Base-by-base conservation (phyloP, 2,113 vertebrate genomes). In the Electrona antarctica region DNA sequence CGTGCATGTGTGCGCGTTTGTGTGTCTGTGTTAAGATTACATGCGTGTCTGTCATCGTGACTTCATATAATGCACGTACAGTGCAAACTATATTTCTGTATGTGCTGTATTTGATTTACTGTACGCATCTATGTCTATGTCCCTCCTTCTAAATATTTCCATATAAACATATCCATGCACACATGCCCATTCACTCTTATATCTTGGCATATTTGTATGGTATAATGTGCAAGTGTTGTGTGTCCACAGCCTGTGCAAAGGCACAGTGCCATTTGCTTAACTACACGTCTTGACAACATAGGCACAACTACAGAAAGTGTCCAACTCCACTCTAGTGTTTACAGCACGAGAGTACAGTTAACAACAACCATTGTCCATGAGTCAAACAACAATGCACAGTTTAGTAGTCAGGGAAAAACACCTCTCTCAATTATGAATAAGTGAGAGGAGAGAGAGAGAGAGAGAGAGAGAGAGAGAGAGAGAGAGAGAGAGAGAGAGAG, bases 331-430 rank as follows among this genome's bases (percentile, higher is more conserved):
- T 41, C 33, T 6, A 41, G 33, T 41, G 33, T 41, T 41, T 73
- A 69, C 52, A 78, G 67, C 77, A 80, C 82, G 77, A 85, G 80
- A 85, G 33, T 2, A 41, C 33, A 41, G 33, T 41, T 2, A 41
- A 60, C 21, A 33, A 10, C 49, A 50, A 6, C 12, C 41, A 46
- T 8, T 61, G 29, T n/a, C 60, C 60, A 29, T 46, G 9, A 61
- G 60, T 71, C n/a, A 2, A 29, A n/a, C 52, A 72, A 58, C 67
- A 69, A 1, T 6, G 46, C 57, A 60, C 57, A 60, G 48, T 29
- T 57, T 47, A 80, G 61, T 68, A 70, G 67, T 77, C 56, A 61
- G 67, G 71, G 21, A 74, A 61, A 58, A 21, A 21, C 21, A 61
- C 71, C 52, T 41, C 54, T 56, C 13, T 68, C 61, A 56, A 41